phyloP scores from a whole-genome alignment of 2,888 invertebrate genomes.

The Tridacna gigas region DNA sequence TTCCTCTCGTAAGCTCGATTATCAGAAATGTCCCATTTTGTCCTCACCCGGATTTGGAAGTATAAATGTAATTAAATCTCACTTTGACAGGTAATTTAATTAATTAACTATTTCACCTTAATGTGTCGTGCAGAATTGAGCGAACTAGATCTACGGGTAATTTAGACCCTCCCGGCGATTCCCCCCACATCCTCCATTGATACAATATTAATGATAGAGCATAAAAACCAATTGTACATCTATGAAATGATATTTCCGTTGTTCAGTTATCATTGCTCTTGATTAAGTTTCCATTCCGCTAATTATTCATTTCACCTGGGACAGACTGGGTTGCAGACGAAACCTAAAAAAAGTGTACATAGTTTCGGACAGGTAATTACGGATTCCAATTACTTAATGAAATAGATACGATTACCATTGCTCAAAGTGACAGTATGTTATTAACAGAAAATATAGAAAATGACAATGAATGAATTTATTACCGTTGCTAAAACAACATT shows the following conservation, averaged over 20 bases:
- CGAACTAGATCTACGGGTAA: conserved; percentile 3
- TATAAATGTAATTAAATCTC: conserved; percentile 33
- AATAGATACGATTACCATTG: conserved; percentile 42
- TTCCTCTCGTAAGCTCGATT: background rate
- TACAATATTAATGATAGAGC: conserved; percentile 25
- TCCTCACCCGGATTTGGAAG: background rate
- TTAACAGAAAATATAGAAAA: conserved; percentile 14
- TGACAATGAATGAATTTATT: conserved; percentile 5
- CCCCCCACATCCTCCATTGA: conserved; percentile 4
- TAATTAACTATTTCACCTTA: conserved; percentile 15
- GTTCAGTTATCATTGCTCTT: conserved; percentile 29
- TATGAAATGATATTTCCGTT: conserved; percentile 27
- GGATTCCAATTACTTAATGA: conserved; percentile 55
- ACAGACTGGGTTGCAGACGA: conserved; percentile 21
- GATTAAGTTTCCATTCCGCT: conserved; percentile 32
- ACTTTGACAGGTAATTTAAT: conserved; percentile 32
- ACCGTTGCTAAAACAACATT: background rate
- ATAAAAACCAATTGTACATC: conserved; percentile 30
- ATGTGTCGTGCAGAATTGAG: conserved; percentile 13
- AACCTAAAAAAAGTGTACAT: conserved; percentile 1
- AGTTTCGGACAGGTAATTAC: conserved; percentile 49
- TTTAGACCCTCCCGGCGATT: conserved; percentile 6
- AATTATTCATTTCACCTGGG: conserved; percentile 33
- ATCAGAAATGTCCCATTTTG: background rate
- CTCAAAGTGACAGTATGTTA: conserved; percentile 22